Evolutionary conservation across 1,140 invertebrate genomes (phyloP), one percentile per base, ranked within the genome.

Genomic region (Scaptomyza montana): DNA sequence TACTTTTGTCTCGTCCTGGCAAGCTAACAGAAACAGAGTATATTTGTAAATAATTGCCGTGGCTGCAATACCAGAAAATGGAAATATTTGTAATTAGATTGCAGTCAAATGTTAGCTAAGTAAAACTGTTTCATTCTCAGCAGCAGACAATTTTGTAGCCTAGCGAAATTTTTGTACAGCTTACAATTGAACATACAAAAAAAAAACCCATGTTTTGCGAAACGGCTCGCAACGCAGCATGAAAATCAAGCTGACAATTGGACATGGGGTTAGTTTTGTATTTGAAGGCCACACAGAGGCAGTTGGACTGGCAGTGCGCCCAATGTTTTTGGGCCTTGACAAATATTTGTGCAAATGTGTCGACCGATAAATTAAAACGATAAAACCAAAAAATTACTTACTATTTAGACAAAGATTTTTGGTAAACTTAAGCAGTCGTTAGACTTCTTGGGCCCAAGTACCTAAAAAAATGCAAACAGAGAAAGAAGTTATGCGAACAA

Each of bases 51-150:
- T 80, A 77, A 63, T 69, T 72, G 69, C 53, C 30, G 64, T 30
- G 39, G 28, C 54, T 36, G 28, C 28, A 51, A 53, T 25, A 3
- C n/a, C 6, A 43, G 10, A 43, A 55, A 56, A 53, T 5, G 36
- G 47, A 82, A 77, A 82, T 77, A 67, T 74, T 89, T 84, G 79
- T 89, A 89, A 89, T 89, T 89, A 77, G 67, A 63, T 89, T 89
- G 84, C 84, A 69, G 78, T 73, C 78, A 50, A 72, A 50, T 53
- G 60, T 39, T 47, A 51, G 51, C 41, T 10, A 55, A 19, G 28
- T n/a, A 43, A 41, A 49, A 76, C 66, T 59, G 60, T 61, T 80
- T 64, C 56, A 47, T 63, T 74, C 56, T 54, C 28, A 62, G 62
- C 68, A 60, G 39, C 36, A 36, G 67, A 72, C 67, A 56, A 66